These are phyloP conservation scores for Zaprionus capensis DNA, from an alignment of 1,140 invertebrate species.

Conservation along the genomic window DNA sequence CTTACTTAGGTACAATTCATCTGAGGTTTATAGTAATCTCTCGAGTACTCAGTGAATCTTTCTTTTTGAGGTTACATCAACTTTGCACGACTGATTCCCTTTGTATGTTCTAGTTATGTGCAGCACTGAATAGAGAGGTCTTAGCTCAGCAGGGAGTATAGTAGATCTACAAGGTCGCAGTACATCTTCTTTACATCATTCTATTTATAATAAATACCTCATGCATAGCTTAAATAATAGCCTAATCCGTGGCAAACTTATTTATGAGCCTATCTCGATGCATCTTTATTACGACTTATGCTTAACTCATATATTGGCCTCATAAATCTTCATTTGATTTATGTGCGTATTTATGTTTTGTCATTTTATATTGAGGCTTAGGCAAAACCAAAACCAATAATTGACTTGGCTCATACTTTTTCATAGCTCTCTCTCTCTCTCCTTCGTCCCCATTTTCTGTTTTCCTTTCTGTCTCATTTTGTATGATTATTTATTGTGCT, in stretches of 20 bases:
- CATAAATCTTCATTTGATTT: conserved; percentile 38
- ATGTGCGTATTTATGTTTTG: conserved; percentile 33
- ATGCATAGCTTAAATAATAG: not conserved
- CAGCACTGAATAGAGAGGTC: too few relatives aligned
- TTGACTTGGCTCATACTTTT: conserved; percentile 33
- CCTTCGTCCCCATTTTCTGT: not conserved
- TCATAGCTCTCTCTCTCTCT: not conserved
- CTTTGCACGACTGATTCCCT: too few relatives aligned
- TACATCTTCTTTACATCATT: not conserved
- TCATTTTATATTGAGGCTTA: conserved; percentile 31
- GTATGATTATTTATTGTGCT: conserved; percentile 42
- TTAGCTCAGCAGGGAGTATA: too few relatives aligned
- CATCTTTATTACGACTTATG: conserved; percentile 4
- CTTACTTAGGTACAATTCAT: too few relatives aligned
- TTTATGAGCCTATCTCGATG: not conserved
- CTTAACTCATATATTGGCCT: not conserved
- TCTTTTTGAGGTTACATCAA: too few relatives aligned
- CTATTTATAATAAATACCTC: not conserved
- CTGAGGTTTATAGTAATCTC: too few relatives aligned
- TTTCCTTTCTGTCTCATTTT: conserved; percentile 9
- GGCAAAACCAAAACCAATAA: conserved; percentile 28
- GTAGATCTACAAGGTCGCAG: too few relatives aligned
- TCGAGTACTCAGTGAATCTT: too few relatives aligned
- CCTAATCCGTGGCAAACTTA: not conserved
- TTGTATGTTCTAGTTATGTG: too few relatives aligned